phyloP scores from a whole-genome alignment of 2,113 vertebrate species.

The Mus spicilegus region DNA sequence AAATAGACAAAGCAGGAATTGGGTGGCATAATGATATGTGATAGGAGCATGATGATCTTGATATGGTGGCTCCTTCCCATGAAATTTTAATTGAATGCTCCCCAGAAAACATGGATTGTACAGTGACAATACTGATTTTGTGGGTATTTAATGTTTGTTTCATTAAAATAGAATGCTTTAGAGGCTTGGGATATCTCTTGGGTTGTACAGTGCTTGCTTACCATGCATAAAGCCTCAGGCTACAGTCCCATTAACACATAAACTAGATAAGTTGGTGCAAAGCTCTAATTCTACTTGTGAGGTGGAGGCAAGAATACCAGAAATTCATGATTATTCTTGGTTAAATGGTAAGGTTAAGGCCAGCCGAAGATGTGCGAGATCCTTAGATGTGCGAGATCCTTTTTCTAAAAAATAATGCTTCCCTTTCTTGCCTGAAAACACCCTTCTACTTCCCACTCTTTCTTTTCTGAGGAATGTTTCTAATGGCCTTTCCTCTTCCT shows the following conservation, averaged over 20 bases:
- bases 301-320: background rate
- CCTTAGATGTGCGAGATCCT: background rate
- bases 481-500: background rate
- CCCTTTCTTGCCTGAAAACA: background rate
- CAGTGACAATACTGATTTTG: background rate
- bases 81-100: background rate
- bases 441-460: background rate
- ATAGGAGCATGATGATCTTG: background rate
- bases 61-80: background rate
- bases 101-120: background rate
- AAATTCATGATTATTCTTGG: background rate
- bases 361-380: background rate
- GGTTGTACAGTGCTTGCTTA: background rate
- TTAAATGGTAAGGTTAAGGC: background rate
- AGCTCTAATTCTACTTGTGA: background rate
- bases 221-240: background rate
- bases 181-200: background rate
- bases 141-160: background rate
- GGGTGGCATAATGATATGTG: background rate
- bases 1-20: background rate
- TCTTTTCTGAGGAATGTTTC: background rate
- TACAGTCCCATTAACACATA: background rate
- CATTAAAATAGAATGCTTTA: slow-evolving; percentile 7
- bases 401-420: background rate
- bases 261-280: background rate